Base-by-base conservation (phyloP, 2,113 vertebrate species). In the Arenaria interpres region DNA sequence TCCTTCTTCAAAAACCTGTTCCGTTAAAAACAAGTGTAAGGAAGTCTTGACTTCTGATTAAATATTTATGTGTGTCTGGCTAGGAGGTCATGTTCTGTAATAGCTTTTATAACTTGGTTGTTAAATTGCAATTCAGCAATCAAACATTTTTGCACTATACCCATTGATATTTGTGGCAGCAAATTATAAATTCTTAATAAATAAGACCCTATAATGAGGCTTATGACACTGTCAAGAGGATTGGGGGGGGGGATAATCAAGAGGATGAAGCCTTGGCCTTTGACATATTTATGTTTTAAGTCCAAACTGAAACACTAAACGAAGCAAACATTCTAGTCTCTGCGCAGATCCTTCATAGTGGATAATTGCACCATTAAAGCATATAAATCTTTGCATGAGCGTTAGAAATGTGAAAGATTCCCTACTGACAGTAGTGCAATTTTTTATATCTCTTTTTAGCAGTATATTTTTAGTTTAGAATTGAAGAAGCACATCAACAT, bases 111-210 rank as follows among this genome's bases (percentile, higher is more conserved):
- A 85, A 91, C 76, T 81, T 89, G 16, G 45, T 92, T 96, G 91
- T 96, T 97, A 97, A 97, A 97, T 88, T 97, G 73, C 68, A 78
- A 51, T 76, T 91, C 84, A 89, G 35, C 30, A 71, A 63, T 91
- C 80, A 96, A 94, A 85, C 33, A 78, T 78, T 94, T 96, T 89
- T 94, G 37, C 46, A 45, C 12, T 51, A 60, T 30, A 75, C 60
- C 33, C 37, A 35, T 75, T 67, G 48, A 41, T 73, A 68, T 96
- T 87, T n/a, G 71, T 72, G 60, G 43, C 46, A 91, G 41, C 8
- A 93, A 79, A 77, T 71, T 2, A 92, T 80, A 89, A 97, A 78
- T 94, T 95, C 78, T 85, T 96, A 89, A 96, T 71, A 82, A 92
- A 93, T 72, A 35, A 90, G 67, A 56, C 30, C 22, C 69, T 82